A percentile compares a stretch with the other conserved stretches of the same genome.
Conservation (phyloP, 2,888 invertebrate genomes). For the Cinara cedri region DNA sequence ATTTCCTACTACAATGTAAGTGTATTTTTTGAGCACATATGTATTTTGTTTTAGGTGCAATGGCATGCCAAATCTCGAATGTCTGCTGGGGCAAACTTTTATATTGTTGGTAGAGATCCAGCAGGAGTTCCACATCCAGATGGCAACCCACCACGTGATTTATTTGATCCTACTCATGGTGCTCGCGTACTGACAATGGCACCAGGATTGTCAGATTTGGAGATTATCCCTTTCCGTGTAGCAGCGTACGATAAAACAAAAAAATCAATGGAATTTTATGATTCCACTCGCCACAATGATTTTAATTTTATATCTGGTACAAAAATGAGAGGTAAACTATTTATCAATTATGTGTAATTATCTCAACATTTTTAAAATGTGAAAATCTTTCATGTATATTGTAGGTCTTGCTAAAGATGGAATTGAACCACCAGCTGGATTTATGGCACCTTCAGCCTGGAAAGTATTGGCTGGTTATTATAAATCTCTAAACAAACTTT, state of each 20-base stretch:
- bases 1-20: not conserved
- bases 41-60: constrained; percentile 72
- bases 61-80: constrained; percentile 94
- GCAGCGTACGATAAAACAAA: constrained; percentile 92
- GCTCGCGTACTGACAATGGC: constrained; percentile 90
- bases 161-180: constrained; percentile 94
- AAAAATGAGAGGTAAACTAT: constrained; percentile 78
- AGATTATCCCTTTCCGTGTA: constrained; percentile 97
- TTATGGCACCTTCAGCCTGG: constrained; percentile 97
- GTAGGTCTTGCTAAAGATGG: constrained; percentile 76
- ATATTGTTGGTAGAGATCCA: constrained; percentile 98
- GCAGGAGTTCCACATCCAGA: constrained; percentile 96
- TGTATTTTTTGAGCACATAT: not conserved
- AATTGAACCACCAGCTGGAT: constrained; percentile 89
- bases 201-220: constrained; percentile 87
- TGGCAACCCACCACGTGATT: constrained; percentile 70
- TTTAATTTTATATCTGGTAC: constrained; percentile 98
- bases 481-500: constrained; percentile 67
- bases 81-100: constrained; percentile 97
- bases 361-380: too few species aligned
- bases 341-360: not conserved
- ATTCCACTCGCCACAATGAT: constrained; percentile 84
- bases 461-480: constrained; percentile 85
- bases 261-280: constrained; percentile 92
- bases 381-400: constrained; percentile 13